These are phyloP conservation scores for Collichthys lucidus DNA, from an alignment of 2,113 vertebrate species.

Conservation along the genomic window DNA sequence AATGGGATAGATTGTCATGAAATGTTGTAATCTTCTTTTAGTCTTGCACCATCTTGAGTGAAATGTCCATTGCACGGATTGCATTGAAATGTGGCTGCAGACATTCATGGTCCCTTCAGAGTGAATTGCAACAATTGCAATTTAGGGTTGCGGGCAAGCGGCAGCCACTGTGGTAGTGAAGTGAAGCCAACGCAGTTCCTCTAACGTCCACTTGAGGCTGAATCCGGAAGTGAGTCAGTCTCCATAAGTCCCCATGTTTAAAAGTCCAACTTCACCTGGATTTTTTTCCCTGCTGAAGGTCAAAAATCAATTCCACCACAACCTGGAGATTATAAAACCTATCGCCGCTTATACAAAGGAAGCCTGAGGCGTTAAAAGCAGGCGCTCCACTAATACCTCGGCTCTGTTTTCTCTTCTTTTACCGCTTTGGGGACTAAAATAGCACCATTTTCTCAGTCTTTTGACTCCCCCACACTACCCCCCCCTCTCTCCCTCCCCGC, in stretches of 20 bases:
- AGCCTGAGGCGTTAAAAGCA: background rate
- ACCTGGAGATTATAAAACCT: background rate
- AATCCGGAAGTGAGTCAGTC: too few species aligned
- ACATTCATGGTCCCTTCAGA: background rate
- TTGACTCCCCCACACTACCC: background rate
- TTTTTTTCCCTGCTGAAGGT: too few species aligned
- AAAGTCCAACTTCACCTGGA: too few species aligned
- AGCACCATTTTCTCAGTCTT: conserved; percentile 6
- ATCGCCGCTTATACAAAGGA: background rate
- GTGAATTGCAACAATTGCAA: background rate
- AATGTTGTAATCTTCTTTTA: background rate
- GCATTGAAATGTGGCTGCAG: background rate
- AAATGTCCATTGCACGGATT: background rate
- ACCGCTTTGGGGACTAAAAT: conserved; percentile 3
- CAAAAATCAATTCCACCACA: background rate
- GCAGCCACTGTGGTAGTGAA: too few species aligned
- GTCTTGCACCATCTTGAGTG: background rate
- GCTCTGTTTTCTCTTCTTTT: conserved; percentile 3
- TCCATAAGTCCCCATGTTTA: too few species aligned
- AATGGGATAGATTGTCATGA: background rate
- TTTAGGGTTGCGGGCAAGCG: too few species aligned
- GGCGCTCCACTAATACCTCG: background rate
- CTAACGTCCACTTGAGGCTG: too few species aligned
- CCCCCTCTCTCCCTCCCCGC: conserved; percentile 10
- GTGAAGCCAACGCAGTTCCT: too few species aligned